A percentile compares a stretch with the other conserved stretches of the same genome.
These are phyloP conservation scores for Romanogobio albipinnatus DNA, from an alignment of 2,113 vertebrate species.

Conservation along the genomic window DNA sequence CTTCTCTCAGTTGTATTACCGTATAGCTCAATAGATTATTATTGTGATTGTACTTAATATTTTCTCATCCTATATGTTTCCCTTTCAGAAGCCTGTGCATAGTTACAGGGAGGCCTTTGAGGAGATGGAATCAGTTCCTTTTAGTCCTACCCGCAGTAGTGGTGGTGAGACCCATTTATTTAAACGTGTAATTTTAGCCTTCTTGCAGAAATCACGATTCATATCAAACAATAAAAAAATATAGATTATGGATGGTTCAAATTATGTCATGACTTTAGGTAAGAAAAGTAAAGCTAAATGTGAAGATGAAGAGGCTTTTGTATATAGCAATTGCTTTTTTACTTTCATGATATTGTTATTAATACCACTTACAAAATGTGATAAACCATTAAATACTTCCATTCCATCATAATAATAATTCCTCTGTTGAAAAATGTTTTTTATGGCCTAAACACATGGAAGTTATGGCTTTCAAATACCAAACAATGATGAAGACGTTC, in stretches of 20 bases:
- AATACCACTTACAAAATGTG: too few relatives aligned
- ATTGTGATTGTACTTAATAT: conserved; percentile 33
- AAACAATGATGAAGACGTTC: too few relatives aligned
- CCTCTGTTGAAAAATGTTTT: too few relatives aligned
- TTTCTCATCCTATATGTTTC: conserved; percentile 18
- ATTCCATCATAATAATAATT: too few relatives aligned
- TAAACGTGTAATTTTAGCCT: conserved; percentile 73
- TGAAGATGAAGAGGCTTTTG: too few relatives aligned
- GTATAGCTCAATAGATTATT: background rate
- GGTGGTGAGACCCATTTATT: conserved; percentile 85
- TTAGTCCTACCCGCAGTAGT: conserved; percentile 76
- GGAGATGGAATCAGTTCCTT: conserved; percentile 76
- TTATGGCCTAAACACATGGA: too few relatives aligned
- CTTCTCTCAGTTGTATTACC: background rate
- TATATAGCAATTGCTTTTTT: too few relatives aligned
- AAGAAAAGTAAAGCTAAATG: background rate
- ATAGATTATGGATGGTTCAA: background rate
- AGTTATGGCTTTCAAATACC: too few relatives aligned
- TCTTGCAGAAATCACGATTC: conserved; percentile 51
- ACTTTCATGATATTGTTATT: too few relatives aligned
- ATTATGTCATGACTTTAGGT: background rate
- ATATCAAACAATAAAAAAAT: background rate
- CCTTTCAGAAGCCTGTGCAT: conserved; percentile 82
- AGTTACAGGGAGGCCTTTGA: conserved; percentile 93
- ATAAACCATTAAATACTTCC: too few relatives aligned